Evolutionary conservation across 2,888 invertebrate species (phyloP), one percentile per base, ranked within the genome.

Genomic region (Apomyelois bistriatella): DNA sequence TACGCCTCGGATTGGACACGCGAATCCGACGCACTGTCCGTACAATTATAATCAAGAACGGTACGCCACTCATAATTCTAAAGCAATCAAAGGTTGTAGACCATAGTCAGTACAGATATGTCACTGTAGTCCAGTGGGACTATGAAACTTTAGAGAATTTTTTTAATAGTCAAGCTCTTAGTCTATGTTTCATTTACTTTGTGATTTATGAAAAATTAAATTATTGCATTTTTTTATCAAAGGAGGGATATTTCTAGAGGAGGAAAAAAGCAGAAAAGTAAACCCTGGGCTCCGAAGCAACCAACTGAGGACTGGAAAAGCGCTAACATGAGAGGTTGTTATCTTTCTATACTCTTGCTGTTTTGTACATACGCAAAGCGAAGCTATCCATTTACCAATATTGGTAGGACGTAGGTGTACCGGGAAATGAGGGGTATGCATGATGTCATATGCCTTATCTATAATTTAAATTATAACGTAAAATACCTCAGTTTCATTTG

Each of bases 41-140:
- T 85, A 74, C 88, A 90, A 90, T 90, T 90, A 88, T 85, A 90
- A 88, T 90, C 89, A 86, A 83, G 76, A 74, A 76, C 73, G 75
- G 74, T 74, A 76, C 74, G 74, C 70, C 75, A 78, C 77, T 87
- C 88, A 83, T 87, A 87, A 88, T 89, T 88, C 85, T 85, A 84
- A 85, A 79, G 84, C 77, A 88, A 90, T 88, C 89, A 88, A 86
- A 84, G 80, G 68, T 70, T 72, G 71, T 77, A 40, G 9, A 40
- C 6, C 16, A 10, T 40, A 10, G 40, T 16, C 1, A 16, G 13
- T 16, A 40, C 9, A 40, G 10, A 38, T 5, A 13, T 10, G 15
- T 15, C 16, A 38, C 15, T 10, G 7, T 10, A 32, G 32, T 32
- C 9, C 7, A 32, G 32, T 7, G n/a, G n/a, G n/a, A n/a, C n/a